Evolutionary conservation across 2,113 vertebrate species (phyloP), one percentile per base, ranked within the genome.

Genomic region (Corythoichthys haematopterus): DNA sequence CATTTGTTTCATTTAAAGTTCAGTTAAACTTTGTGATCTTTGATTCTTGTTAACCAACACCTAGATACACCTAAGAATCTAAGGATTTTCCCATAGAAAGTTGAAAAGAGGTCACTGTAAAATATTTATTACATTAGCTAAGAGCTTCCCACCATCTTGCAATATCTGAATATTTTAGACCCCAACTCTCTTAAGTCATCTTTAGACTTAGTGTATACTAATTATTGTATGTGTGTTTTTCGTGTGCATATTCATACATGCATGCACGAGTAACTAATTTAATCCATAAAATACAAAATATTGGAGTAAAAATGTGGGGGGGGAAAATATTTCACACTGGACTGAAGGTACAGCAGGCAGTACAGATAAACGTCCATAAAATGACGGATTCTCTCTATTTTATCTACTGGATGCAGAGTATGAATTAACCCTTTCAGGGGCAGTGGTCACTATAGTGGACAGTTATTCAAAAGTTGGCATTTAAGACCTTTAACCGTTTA

Each of bases 81-180:
- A 7, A 37, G 51, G 50, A 40, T 61, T 70, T 69, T 70, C n/a
- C 15, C 15, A 66, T 45, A 69, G 50, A 71, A 68, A 76, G 73
- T 72, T 33, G 60, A 72, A 84, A 83, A 61, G 69, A 82, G 80
- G 84, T 78, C 67, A 66, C 63, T 37, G 81, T 88, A 33, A 88
- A 90, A 85, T 88, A 88, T 89, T 88, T 79, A 87, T 68, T 66
- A 50, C 69, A 64, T 68, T 33, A 43, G 70, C 84, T 85, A 58
- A 84, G 74, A 88, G 84, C 84, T 74, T 38, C 37, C 20, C 74
- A 69, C 75, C 82, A 80, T 84, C 76, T 76, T 84, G 79, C 59
- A 80, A 76, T 77, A 45, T 65, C 78, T 89, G 75, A 90, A 87
- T 88, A 86, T 87, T 88, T 88, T 57, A 87, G 81, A 68, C 84